Evolutionary conservation across 2,797 vertebrate genomes (phyloP).

Genomic region (Megalops cyprinoides): DNA sequence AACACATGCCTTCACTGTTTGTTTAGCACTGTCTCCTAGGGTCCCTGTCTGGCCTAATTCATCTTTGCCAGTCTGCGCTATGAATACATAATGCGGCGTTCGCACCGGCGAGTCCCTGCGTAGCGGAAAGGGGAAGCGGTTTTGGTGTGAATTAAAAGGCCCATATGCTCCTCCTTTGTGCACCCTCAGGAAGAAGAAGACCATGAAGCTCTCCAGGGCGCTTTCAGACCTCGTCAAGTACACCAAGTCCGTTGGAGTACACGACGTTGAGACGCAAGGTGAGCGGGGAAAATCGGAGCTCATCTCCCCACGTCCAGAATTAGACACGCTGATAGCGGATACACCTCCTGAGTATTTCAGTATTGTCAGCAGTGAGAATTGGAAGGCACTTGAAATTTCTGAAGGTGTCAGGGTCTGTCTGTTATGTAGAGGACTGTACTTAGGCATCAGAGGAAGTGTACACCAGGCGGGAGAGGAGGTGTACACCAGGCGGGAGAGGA

Average conservation of each 20-base stretch:
- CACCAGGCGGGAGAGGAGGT: background rate
- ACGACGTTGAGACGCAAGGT: slow-evolving; percentile 90
- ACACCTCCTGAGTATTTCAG: background rate
- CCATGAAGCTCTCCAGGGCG: slow-evolving; percentile 94
- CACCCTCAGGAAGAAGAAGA: slow-evolving; percentile 87
- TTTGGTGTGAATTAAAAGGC: background rate
- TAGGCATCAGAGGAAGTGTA: background rate
- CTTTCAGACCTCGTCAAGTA: slow-evolving; percentile 97
- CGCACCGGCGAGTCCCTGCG: background rate
- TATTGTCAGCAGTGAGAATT: background rate
- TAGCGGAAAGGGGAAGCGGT: background rate
- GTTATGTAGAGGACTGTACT: background rate
- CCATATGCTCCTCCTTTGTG: background rate
- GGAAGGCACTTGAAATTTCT: background rate
- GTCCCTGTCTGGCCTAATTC: background rate
- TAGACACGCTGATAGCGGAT: background rate
- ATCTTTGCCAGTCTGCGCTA: background rate
- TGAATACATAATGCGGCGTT: background rate
- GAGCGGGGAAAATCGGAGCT: background rate
- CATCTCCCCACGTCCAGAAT: background rate
- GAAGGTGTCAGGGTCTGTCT: background rate
- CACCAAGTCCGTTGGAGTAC: slow-evolving; percentile 89
- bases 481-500: background rate
- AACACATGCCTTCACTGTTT: background rate
- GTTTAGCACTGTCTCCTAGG: background rate